These are phyloP conservation scores for Drosophila murphyi DNA, from an alignment of 1,140 invertebrate species.

Conservation along the genomic window DNA sequence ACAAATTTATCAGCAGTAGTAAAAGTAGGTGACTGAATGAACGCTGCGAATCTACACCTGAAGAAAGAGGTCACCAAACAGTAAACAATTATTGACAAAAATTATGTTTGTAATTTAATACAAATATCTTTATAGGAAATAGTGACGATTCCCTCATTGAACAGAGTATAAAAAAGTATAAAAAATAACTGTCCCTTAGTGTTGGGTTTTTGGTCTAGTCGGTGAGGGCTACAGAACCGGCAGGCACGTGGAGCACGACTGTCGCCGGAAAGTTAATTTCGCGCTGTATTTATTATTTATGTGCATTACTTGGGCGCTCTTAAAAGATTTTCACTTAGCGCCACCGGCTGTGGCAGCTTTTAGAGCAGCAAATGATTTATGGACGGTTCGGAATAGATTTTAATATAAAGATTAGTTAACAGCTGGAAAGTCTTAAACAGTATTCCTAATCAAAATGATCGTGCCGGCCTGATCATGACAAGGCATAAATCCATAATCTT, in stretches of 20 bases:
- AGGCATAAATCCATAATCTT: too few species aligned
- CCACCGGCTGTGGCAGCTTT: conserved; percentile 33
- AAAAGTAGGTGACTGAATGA: too few species aligned
- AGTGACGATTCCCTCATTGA: not conserved
- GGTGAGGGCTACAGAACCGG: conserved; percentile 21
- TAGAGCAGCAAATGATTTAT: conserved; percentile 43
- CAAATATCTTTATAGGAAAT: too few species aligned
- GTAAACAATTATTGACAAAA: too few species aligned
- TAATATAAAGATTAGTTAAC: conserved; percentile 19
- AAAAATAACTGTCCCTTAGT: not conserved
- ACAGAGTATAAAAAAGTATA: conserved; percentile 11
- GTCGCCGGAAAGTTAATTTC: conserved; percentile 74
- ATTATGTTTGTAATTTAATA: too few species aligned
- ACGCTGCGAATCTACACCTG: too few species aligned
- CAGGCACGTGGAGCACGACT: conserved; percentile 57
- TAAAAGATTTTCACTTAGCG: conserved; percentile 72
- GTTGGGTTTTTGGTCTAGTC: conserved; percentile 33
- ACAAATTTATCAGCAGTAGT: too few species aligned
- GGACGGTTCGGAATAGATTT: conserved; percentile 21
- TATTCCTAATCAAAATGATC: not conserved
- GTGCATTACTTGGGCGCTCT: conserved; percentile 66
- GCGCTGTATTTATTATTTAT: conserved; percentile 77
- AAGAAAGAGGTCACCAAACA: too few species aligned
- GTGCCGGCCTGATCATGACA: too few species aligned
- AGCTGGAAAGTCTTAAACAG: conserved; percentile 2